A percentile compares a stretch with the other conserved stretches of the same genome.
phyloP scores from a whole-genome alignment of 2,888 invertebrate species.

The Leptinotarsa haldemani region DNA sequence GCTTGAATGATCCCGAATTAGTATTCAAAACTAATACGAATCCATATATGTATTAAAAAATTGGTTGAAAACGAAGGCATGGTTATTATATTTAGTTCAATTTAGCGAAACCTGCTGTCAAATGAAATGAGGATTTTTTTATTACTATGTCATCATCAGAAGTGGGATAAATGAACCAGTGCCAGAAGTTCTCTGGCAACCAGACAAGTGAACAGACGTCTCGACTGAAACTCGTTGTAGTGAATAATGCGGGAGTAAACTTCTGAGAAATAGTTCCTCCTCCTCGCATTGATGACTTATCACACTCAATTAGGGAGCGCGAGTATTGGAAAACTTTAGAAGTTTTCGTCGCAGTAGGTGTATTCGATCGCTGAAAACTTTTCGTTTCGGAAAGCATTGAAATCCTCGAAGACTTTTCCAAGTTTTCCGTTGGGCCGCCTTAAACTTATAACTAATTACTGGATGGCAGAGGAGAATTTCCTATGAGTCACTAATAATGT shows the following conservation, averaged over 20 bases:
- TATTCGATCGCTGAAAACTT: not conserved
- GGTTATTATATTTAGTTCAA: no score
- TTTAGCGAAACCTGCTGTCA: no score
- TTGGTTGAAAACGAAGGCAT: no score
- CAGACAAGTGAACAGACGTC: not conserved
- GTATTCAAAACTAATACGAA: no score
- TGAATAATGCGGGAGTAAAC: not conserved
- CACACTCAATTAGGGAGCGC: not conserved
- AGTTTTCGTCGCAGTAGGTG: slow-evolving; percentile 4
- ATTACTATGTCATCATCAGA: not conserved
- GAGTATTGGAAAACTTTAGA: not conserved
- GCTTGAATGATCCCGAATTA: no score
- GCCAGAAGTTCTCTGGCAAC: not conserved
- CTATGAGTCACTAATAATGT: not conserved
- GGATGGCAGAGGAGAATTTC: not conserved
- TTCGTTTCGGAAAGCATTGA: slow-evolving; percentile 11
- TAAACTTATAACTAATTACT: slow-evolving; percentile 2
- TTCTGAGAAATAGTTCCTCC: not conserved
- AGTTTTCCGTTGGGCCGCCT: slow-evolving; percentile 8
- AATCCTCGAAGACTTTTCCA: not conserved
- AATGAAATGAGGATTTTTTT: no score
- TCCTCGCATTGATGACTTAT: not conserved
- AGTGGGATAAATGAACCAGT: not conserved
- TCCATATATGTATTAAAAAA: no score
- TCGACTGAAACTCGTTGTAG: not conserved